Percentiles rank a stretch among this genome's conserved stretches.
Conservation (phyloP, 2,113 vertebrate species). For the Nansenia antarctica region DNA sequence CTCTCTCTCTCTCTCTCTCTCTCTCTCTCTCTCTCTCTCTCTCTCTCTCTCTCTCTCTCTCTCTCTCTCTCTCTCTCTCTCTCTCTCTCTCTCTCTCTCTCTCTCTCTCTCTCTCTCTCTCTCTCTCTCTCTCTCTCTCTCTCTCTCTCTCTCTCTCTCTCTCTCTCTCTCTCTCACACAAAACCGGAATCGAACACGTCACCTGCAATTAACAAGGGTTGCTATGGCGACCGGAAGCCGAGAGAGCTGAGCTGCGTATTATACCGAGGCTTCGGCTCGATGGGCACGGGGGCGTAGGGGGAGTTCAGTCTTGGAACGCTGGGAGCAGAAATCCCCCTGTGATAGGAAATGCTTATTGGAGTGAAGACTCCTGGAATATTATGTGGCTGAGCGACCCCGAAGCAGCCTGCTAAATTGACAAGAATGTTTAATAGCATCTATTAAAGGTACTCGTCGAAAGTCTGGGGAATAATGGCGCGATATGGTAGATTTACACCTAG, state of each 20-base stretch:
- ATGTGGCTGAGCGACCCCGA: neutral
- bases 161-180: conserved; percentile 30
- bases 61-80: conserved; percentile 46
- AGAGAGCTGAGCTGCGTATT: neutral
- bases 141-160: neutral
- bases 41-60: neutral
- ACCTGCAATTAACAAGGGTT: conserved; percentile 64
- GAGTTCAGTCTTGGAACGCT: neutral
- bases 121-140: conserved; percentile 28
- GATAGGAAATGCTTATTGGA: neutral
- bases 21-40: neutral
- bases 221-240: conserved; percentile 57
- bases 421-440: neutral
- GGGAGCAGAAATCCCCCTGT: neutral
- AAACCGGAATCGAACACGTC: too few species aligned
- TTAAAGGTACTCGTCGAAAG: neutral
- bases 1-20: conserved; percentile 46
- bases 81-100: conserved; percentile 1
- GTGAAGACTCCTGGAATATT: neutral
- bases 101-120: neutral
- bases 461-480: too few species aligned
- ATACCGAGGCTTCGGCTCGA: conserved; percentile 12
- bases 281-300: neutral
- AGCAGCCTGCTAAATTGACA: neutral
- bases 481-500: too few species aligned